These are phyloP conservation scores for Semicossyphus pulcher DNA, from an alignment of 2,113 vertebrate species.

Conservation along the genomic window DNA sequence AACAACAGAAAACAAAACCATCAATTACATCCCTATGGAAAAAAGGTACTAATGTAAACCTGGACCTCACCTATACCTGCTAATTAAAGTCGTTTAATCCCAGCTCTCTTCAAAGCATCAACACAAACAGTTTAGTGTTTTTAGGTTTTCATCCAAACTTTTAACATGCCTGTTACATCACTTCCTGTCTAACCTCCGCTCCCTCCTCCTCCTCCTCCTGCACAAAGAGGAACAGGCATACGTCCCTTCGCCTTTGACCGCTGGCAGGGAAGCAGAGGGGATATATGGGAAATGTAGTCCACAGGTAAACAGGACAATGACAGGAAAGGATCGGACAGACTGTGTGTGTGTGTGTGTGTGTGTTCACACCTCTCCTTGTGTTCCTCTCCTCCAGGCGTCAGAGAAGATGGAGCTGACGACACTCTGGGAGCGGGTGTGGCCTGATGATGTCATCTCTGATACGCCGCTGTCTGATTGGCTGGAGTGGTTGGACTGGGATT, in stretches of 20 bases:
- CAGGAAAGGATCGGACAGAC: neutral
- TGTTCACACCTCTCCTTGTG: slow-evolving; percentile 91
- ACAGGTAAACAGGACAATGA: neutral
- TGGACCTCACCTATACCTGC: no score
- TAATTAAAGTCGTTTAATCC: no score
- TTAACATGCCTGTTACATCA: slow-evolving; percentile 56
- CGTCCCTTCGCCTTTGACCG: slow-evolving; percentile 87
- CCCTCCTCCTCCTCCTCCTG: slow-evolving; percentile 86
- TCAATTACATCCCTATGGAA: no score
- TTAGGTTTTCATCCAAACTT: slow-evolving; percentile 40
- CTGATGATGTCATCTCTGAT: slow-evolving; percentile 91
- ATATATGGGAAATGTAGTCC: slow-evolving; percentile 52
- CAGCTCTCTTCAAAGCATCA: neutral
- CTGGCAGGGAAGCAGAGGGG: slow-evolving; percentile 85
- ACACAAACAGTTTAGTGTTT: slow-evolving; percentile 5
- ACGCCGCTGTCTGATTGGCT: slow-evolving; percentile 97
- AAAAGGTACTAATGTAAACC: no score
- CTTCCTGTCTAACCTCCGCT: slow-evolving; percentile 90
- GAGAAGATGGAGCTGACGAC: slow-evolving; percentile 98
- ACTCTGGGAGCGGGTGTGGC: slow-evolving; percentile 94
- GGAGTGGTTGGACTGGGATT: slow-evolving; percentile 97
- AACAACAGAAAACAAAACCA: no score
- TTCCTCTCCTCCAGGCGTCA: slow-evolving; percentile 97
- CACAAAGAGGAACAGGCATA: slow-evolving; percentile 85
- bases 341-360: neutral